Evolutionary conservation across 2,797 vertebrate species (phyloP).

Genomic region (Nyctibius grandis): DNA sequence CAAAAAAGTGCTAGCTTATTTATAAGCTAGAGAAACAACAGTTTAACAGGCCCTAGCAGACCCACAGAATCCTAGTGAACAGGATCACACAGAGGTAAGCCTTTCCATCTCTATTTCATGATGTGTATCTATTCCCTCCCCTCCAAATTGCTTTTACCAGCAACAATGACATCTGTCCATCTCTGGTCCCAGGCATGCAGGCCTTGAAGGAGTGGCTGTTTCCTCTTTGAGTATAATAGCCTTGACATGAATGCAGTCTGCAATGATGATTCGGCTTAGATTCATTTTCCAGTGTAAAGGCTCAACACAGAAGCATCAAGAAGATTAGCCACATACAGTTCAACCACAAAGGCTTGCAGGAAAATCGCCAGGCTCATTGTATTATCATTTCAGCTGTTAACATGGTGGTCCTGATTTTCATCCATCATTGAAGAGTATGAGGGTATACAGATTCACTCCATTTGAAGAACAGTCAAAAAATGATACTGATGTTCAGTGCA

Average conservation of each 20-base stretch:
- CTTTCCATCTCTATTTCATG: not conserved
- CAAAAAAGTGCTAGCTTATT: not conserved
- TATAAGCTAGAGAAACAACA: not conserved
- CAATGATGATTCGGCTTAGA: not conserved
- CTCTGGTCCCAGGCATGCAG: not conserved
- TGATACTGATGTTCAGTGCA: not conserved
- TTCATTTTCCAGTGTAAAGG: not conserved
- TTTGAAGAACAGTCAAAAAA: not conserved
- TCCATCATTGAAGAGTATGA: not conserved
- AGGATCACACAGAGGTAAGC: not conserved
- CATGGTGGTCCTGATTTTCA: not conserved
- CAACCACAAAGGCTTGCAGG: not conserved
- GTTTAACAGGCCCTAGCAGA: not conserved
- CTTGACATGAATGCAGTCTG: not conserved
- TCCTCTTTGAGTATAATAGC: not conserved
- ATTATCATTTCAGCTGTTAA: not conserved
- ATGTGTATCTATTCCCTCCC: not conserved
- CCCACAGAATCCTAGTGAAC: not conserved
- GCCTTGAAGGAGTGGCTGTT: not conserved
- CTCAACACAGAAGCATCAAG: not conserved
- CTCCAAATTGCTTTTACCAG: not conserved
- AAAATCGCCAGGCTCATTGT: not conserved
- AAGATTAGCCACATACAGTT: not conserved
- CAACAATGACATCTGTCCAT: not conserved
- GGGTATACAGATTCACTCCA: not conserved